phyloP scores from a whole-genome alignment of 2,797 vertebrate species.

The Falco cherrug region DNA sequence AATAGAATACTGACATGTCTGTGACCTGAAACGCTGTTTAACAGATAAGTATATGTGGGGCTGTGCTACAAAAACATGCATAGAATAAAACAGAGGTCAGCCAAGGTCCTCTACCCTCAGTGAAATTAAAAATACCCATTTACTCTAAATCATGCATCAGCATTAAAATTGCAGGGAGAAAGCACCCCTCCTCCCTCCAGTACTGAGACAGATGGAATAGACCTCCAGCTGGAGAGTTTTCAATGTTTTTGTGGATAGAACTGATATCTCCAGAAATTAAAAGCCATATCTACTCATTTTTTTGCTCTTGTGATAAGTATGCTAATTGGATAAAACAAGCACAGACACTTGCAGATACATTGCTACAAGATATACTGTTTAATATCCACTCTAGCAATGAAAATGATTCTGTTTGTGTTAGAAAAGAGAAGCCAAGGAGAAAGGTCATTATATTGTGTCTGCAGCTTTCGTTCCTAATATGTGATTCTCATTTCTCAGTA shows the following conservation, averaged over 20 bases:
- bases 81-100: constrained; percentile 34
- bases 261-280: constrained; percentile 61
- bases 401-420: constrained; percentile 72
- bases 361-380: constrained; percentile 67
- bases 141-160: constrained; percentile 46
- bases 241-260: constrained; percentile 42
- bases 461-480: constrained; percentile 66
- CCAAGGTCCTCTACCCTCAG: constrained; percentile 32
- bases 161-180: constrained; percentile 40
- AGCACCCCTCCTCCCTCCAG: constrained; percentile 12
- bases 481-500: constrained; percentile 71
- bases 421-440: constrained; percentile 65
- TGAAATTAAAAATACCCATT: neutral
- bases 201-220: constrained; percentile 58
- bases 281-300: constrained; percentile 1
- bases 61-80: neutral
- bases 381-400: constrained; percentile 65
- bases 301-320: constrained; percentile 42
- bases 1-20: constrained; percentile 53
- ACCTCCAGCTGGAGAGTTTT: constrained; percentile 50
- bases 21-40: constrained; percentile 15
- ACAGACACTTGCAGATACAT: constrained; percentile 32
- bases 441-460: constrained; percentile 72
- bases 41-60: constrained; percentile 1
- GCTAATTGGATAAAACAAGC: constrained; percentile 53